Percentiles rank a stretch among this genome's conserved stretches.
These are phyloP conservation scores for Motacilla tschutschensis DNA, from an alignment of 2,113 vertebrate genomes.

Conservation along the genomic window DNA sequence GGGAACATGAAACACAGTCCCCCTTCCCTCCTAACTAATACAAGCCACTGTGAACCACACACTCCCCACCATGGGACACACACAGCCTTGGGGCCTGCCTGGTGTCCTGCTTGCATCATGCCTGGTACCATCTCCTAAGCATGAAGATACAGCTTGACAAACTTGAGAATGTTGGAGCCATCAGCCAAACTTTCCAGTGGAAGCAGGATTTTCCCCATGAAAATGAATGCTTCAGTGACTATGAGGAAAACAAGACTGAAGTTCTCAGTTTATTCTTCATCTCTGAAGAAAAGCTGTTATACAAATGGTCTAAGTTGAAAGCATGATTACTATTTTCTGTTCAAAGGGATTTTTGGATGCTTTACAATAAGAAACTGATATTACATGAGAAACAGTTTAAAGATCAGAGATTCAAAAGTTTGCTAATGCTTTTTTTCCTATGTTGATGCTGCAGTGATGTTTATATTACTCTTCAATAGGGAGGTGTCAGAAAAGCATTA, in stretches of 20 bases:
- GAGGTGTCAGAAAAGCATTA: slow-evolving; percentile 61
- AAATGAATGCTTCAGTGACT: not conserved
- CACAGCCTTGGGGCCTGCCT: not conserved
- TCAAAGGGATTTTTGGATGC: slow-evolving; percentile 53
- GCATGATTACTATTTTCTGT: slow-evolving; percentile 59
- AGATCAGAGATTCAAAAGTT: slow-evolving; percentile 38
- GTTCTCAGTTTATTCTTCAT: slow-evolving; percentile 21
- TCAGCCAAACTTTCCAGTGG: not conserved
- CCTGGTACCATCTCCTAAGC: not conserved
- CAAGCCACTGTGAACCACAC: not conserved
- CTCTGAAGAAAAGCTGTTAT: slow-evolving; percentile 39
- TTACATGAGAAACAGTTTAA: slow-evolving; percentile 47
- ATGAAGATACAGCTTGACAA: not conserved
- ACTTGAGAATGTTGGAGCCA: not conserved
- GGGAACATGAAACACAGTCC: not conserved
- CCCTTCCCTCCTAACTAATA: not conserved
- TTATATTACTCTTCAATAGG: slow-evolving; percentile 23
- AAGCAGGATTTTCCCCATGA: not conserved
- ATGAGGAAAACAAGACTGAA: slow-evolving; percentile 36
- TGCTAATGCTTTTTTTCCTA: slow-evolving; percentile 50
- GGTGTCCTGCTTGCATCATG: not conserved
- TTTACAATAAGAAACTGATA: slow-evolving; percentile 54
- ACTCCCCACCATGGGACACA: rapidly evolving
- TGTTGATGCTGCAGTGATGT: slow-evolving; percentile 32
- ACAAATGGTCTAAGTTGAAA: slow-evolving; percentile 47